Base-by-base conservation (phyloP, 2,113 vertebrate species). In the Poicephalus meyeri region DNA sequence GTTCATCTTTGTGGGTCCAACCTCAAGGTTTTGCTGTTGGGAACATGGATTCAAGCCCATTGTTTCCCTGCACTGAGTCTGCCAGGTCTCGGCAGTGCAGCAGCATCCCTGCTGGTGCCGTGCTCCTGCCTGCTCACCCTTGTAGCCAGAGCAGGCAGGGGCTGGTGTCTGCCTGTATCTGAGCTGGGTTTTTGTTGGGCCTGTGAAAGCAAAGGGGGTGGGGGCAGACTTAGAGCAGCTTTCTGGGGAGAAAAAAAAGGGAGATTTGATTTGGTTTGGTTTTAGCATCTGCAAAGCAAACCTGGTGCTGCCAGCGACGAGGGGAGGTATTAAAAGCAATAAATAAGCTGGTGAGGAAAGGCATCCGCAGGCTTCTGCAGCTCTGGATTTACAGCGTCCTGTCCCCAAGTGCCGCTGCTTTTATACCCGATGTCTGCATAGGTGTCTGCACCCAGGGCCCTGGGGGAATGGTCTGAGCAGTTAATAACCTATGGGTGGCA, bases 251-350 rank as follows among this genome's bases (percentile, higher is more conserved):
- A 14, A 14, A 24, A 14, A 17, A 35, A 82, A 42, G 10, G 18
- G 56, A 33, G 64, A 60, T 50, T 28, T 65, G 33, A 16, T 23
- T 53, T 37, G 20, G 7, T 21, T 26, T 68, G 56, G 11, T 25
- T 26, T 21, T 5, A 28, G 26, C 18, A 8, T 73, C 56, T 86
- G 64, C 69, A 64, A 53, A 89, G 35, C 26, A 73, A 85, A 53
- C 44, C 24, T 7, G 21, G 26, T 42, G 71, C 71, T 53, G 50
- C 69, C 44, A 35, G 72, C 1, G 7, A 23, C 0, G 11, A 39
- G 41, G 42, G 68, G 66, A 78, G 44, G 64, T 77, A 79, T 79
- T 80, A 78, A 87, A 93, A 76, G 44, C 79, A 65, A 46, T 93
- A 93, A 95, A 85, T 69, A 77, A 91, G 42, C 56, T 42, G 24